Conservation (phyloP, 2,113 vertebrate genomes). For the Hydrolagus affinis region DNA sequence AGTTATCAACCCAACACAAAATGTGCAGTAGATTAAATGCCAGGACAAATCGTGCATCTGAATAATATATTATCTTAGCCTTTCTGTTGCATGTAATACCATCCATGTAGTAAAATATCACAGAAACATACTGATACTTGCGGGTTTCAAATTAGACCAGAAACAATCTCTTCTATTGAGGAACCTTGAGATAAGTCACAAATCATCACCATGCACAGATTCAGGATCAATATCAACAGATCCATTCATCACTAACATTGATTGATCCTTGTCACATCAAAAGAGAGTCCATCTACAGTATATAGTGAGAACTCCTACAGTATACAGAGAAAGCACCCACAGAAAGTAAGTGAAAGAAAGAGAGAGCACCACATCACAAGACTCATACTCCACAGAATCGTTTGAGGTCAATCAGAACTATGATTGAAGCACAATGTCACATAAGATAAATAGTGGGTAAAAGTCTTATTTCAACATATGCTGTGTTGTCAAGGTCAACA, state of each 20-base stretch:
- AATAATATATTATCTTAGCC: neutral
- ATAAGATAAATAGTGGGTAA: too few species aligned
- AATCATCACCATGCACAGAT: conserved; percentile 49
- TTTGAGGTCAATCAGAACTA: too few species aligned
- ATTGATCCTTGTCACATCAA: neutral
- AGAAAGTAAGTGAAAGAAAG: too few species aligned
- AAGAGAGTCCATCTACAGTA: neutral
- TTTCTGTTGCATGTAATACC: neutral
- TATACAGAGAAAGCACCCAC: too few species aligned
- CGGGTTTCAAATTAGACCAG: conserved; percentile 40
- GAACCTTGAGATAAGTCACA: conserved; percentile 43
- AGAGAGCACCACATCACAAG: too few species aligned
- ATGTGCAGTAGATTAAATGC: neutral
- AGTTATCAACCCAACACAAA: neutral
- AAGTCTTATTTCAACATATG: too few species aligned
- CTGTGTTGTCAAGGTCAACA: too few species aligned
- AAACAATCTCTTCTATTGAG: conserved; percentile 42
- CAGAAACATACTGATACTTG: conserved; percentile 45
- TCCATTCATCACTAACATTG: conserved; percentile 52
- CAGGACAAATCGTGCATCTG: neutral
- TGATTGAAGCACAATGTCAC: too few species aligned
- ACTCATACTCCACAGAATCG: too few species aligned
- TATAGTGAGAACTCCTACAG: neutral
- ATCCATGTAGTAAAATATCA: conserved; percentile 35
- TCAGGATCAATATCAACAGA: conserved; percentile 49